phyloP scores from a whole-genome alignment of 2,113 vertebrate genomes.

The Mus musculus region DNA sequence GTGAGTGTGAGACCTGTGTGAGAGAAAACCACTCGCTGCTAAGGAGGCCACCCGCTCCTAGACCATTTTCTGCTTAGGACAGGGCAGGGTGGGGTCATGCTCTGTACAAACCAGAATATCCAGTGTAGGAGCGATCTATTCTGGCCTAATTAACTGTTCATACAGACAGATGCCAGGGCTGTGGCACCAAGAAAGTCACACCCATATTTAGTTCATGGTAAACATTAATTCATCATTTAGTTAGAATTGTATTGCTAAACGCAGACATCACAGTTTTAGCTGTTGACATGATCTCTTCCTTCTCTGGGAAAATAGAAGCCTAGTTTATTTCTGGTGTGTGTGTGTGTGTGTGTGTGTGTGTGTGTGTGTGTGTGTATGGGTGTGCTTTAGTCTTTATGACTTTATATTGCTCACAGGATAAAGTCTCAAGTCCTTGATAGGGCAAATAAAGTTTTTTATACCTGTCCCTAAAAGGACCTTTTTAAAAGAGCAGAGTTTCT shows the following conservation, averaged over 20 bases:
- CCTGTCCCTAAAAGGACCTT: conserved; percentile 40
- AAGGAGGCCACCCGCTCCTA: background rate
- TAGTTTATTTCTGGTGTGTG: background rate
- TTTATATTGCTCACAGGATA: background rate
- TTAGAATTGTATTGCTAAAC: conserved; percentile 39
- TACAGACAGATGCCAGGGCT: background rate
- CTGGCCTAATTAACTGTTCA: conserved; percentile 11
- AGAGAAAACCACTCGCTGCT: background rate
- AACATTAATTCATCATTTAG: background rate
- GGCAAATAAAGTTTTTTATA: conserved; percentile 37
- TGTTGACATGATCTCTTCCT: background rate
- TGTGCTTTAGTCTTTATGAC: conserved; percentile 44
- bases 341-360: background rate
- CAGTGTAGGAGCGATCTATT: background rate
- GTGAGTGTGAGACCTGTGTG: background rate
- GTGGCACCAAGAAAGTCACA: background rate
- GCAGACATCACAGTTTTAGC: background rate
- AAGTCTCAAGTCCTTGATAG: conserved; percentile 50
- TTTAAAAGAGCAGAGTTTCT: background rate
- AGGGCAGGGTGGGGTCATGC: background rate
- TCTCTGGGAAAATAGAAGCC: background rate
- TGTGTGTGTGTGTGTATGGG: background rate
- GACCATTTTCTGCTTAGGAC: background rate
- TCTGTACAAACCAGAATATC: conserved; percentile 57
- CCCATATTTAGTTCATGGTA: conserved; percentile 16